Evolutionary conservation across 2,113 vertebrate genomes (phyloP).

Genomic region (Sturnus vulgaris): DNA sequence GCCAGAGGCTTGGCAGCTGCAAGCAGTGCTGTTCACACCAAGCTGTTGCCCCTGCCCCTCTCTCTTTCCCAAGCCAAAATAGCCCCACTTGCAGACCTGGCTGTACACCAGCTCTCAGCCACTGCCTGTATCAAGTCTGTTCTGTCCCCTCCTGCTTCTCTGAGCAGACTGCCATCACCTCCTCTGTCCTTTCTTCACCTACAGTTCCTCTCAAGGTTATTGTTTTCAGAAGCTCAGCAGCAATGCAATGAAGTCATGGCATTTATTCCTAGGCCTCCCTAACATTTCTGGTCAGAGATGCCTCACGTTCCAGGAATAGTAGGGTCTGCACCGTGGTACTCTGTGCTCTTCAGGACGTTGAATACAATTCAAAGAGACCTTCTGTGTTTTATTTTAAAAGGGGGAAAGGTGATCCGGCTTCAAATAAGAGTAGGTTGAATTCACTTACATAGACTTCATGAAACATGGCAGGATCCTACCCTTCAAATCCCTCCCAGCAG

Average conservation of each 20-base stretch:
- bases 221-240: neutral
- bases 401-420: neutral
- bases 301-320: neutral
- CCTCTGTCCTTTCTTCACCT: neutral
- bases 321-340: neutral
- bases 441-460: neutral
- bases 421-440: neutral
- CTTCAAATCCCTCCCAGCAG: neutral
- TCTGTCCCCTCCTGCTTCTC: neutral
- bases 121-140: neutral
- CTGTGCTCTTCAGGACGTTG: neutral
- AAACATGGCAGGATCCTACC: neutral
- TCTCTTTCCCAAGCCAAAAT: neutral
- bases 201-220: neutral
- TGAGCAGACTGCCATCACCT: neutral
- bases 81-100: neutral
- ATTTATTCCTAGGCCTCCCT: neutral
- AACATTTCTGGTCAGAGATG: neutral
- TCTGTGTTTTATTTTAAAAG: neutral
- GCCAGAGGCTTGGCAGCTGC: neutral
- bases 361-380: neutral
- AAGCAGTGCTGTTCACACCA: neutral
- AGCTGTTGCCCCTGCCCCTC: neutral
- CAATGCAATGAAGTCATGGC: neutral
- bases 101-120: neutral